Percentiles rank a stretch among this genome's conserved stretches.
Conservation (phyloP, 2,888 invertebrate genomes). For the Dermolepida albohirtum region DNA sequence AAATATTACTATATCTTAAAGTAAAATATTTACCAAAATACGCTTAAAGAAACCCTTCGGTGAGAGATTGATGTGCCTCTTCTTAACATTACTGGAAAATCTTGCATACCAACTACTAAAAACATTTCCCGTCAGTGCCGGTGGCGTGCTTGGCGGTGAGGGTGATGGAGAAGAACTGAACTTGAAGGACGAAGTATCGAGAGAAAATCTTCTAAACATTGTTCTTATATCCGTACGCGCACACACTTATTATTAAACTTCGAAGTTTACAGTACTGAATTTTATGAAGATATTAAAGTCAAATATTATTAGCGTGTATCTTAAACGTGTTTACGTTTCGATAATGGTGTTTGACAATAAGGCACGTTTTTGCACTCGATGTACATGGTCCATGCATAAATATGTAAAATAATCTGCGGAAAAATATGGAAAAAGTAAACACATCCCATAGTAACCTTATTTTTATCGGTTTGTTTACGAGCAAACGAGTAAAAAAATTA, state of each 20-base stretch:
- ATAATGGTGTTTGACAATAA: slow-evolving; percentile 8
- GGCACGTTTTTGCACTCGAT: slow-evolving; percentile 4
- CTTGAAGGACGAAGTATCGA: slow-evolving; percentile 49
- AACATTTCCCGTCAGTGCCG: slow-evolving; percentile 50
- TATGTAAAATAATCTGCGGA: no score
- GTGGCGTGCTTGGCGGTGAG: slow-evolving; percentile 55
- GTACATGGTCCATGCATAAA: neutral
- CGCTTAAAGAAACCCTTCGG: slow-evolving; percentile 56
- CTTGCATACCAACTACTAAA: slow-evolving; percentile 60
- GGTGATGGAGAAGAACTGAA: slow-evolving; percentile 49
- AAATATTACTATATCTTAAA: no score
- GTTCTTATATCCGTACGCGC: neutral
- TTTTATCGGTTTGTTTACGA: no score
- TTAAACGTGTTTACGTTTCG: slow-evolving; percentile 19
- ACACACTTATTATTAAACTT: slow-evolving; percentile 1
- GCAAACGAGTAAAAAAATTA: no score
- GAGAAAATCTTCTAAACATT: slow-evolving; percentile 50
- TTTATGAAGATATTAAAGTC: slow-evolving; percentile 11
- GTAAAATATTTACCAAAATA: slow-evolving; percentile 51
- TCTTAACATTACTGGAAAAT: slow-evolving; percentile 56
- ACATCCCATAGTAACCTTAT: no score
- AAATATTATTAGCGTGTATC: slow-evolving; percentile 27
- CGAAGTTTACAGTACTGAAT: slow-evolving; percentile 1
- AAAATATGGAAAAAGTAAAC: no score
- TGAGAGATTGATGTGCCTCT: slow-evolving; percentile 54